Percentiles rank a stretch among this genome's conserved stretches.
phyloP scores from a whole-genome alignment of 2,113 vertebrate species.

The Gallinago undulata region DNA sequence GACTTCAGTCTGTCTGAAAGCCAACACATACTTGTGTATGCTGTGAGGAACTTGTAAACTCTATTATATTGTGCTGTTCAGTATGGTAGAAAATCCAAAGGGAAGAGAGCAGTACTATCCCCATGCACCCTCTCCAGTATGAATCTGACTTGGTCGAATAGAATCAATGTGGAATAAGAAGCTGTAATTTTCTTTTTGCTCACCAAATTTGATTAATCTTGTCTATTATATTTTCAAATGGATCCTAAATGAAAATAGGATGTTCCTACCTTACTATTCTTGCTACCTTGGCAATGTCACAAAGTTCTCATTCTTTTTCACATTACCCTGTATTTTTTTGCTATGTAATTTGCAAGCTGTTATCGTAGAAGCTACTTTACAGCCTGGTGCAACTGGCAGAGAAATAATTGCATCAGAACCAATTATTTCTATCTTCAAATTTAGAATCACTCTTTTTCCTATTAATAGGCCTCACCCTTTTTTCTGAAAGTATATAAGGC shows the following conservation, averaged over 20 bases:
- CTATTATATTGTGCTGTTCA: not conserved
- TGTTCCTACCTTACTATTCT: not conserved
- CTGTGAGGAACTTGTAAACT: not conserved
- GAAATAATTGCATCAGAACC: slow-evolving; percentile 10
- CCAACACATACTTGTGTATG: not conserved
- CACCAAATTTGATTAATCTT: not conserved
- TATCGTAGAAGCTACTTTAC: not conserved
- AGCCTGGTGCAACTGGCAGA: not conserved
- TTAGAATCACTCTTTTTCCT: not conserved
- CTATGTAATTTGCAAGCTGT: slow-evolving; percentile 28
- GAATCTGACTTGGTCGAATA: not conserved
- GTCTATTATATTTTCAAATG: not conserved
- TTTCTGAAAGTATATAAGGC: not conserved
- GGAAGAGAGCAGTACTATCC: not conserved
- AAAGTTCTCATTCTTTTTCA: not conserved
- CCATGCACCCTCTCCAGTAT: not conserved
- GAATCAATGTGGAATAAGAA: not conserved
- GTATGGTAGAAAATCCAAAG: not conserved
- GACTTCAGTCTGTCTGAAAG: not conserved
- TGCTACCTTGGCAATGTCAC: not conserved
- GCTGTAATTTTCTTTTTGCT: not conserved
- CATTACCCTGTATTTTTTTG: not conserved
- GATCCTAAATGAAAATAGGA: not conserved
- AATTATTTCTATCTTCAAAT: slow-evolving; percentile 5
- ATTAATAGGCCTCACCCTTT: not conserved